phyloP scores from a whole-genome alignment of 2,797 vertebrate species.

The Acanthis flammea region DNA sequence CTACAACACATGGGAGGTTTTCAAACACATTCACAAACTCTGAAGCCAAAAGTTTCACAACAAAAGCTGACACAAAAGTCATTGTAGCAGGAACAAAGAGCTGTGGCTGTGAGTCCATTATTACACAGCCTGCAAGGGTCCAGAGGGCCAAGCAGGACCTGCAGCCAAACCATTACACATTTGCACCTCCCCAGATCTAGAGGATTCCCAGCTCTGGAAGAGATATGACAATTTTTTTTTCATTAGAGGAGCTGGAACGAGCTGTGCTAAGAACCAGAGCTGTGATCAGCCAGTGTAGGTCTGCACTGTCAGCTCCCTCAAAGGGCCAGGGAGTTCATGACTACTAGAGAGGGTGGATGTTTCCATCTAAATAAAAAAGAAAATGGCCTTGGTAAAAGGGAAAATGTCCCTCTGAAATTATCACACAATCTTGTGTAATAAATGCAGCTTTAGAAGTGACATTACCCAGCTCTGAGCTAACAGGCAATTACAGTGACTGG shows the following conservation, averaged over 20 bases:
- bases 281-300: neutral
- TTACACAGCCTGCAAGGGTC: neutral
- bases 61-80: neutral
- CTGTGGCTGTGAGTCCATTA: neutral
- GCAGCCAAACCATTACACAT: neutral
- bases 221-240: fast-evolving
- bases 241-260: neutral
- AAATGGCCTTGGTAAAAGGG: neutral
- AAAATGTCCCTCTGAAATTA: neutral
- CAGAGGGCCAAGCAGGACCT: neutral
- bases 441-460: neutral
- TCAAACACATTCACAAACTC: neutral
- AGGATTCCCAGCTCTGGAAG: neutral
- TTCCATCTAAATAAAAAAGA: neutral
- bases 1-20: neutral
- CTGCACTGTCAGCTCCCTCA: fast-evolving
- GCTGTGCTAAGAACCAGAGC: neutral
- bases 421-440: neutral
- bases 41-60: constrained; percentile 1
- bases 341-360: fast-evolving
- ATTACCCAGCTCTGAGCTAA: neutral
- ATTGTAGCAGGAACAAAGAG: constrained; percentile 17
- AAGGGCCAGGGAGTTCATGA: neutral
- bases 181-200: neutral
- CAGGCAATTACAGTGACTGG: neutral